Percentiles rank a stretch among this genome's conserved stretches.
phyloP scores from a whole-genome alignment of 2,888 invertebrate genomes.

The Cosmorhoe ocellata region DNA sequence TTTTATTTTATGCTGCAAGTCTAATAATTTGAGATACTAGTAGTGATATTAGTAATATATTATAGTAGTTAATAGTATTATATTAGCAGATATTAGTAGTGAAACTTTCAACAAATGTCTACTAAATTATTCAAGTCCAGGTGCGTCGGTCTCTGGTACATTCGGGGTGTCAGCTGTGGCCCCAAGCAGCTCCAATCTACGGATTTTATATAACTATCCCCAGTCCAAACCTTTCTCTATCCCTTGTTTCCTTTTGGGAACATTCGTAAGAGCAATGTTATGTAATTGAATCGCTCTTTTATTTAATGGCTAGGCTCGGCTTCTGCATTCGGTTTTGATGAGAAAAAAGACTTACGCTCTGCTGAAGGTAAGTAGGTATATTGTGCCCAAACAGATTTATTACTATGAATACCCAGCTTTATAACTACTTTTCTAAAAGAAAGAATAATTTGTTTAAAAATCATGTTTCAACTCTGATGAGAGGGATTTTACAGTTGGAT shows the following conservation, averaged over 20 bases:
- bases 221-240: slow-evolving; percentile 13
- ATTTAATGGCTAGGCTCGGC: background rate
- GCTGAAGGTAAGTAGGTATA: too few species aligned
- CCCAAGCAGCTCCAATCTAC: slow-evolving; percentile 28
- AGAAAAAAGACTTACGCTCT: background rate
- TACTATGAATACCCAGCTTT: too few species aligned
- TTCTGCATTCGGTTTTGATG: background rate
- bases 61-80: too few species aligned
- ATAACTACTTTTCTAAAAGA: too few species aligned
- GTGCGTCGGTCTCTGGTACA: slow-evolving; percentile 8
- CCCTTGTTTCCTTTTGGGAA: slow-evolving; percentile 13
- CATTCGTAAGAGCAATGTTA: slow-evolving; percentile 8
- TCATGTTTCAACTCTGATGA: too few species aligned
- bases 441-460: too few species aligned
- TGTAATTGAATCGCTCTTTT: slow-evolving; percentile 13
- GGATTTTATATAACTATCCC: slow-evolving; percentile 22
- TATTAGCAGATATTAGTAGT: too few species aligned
- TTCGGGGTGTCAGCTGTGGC: slow-evolving; percentile 32
- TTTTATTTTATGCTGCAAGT: too few species aligned
- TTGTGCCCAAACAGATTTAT: too few species aligned
- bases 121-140: slow-evolving; percentile 8
- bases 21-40: too few species aligned
- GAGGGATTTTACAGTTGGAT: too few species aligned
- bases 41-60: too few species aligned
- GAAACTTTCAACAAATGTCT: background rate